Base-by-base conservation (phyloP, 2,113 vertebrate genomes). In the Xenus cinereus region DNA sequence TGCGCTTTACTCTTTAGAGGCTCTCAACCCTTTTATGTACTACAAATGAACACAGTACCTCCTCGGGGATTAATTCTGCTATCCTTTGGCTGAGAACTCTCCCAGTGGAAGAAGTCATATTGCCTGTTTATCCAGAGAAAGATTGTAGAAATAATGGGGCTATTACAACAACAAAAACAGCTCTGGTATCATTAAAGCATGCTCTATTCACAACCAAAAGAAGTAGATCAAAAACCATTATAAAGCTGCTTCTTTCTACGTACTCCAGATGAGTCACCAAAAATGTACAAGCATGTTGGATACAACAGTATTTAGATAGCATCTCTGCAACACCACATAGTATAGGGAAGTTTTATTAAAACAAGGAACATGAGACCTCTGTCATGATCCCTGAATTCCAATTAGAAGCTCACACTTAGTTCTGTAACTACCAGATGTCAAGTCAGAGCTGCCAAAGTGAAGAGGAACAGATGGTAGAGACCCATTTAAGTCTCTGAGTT, bases 391-490 rank as follows among this genome's bases (percentile, higher is more conserved):
- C 54, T 43, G 56, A 89, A 56, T 75, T 97, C 83, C 87, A 94
- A 95, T 92, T 95, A 72, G 80, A 90, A 93, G 56, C 43, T 87
- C 88, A 60, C 46, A 46, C 90, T 93, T 89, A 62, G 51, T 81
- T 92, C 88, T 71, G 13, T 62, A 89, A 57, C 56, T 77, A 91
- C 76, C 92, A 96, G 92, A 92, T 96, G 92, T 84, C 92, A 89
- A 90, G 72, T 86, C 54, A 84, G 68, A 94, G 88, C 80, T 95
- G 95, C 92, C 95, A 96, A 94, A 86, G 59, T 77, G 92, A 88
- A 83, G 46, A 60, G n/a, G 35, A 90, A 86, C 93, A 96, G 93
- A 96, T 92, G 90, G 92, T 68, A 81, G 6, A 86, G 80, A 87
- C 57, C 77, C 68, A 68, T 54, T 90, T 87, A 94, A 87, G 82